Evolutionary conservation across 2,797 vertebrate genomes (phyloP).

Genomic region (Otolemur crassicaudatus): DNA sequence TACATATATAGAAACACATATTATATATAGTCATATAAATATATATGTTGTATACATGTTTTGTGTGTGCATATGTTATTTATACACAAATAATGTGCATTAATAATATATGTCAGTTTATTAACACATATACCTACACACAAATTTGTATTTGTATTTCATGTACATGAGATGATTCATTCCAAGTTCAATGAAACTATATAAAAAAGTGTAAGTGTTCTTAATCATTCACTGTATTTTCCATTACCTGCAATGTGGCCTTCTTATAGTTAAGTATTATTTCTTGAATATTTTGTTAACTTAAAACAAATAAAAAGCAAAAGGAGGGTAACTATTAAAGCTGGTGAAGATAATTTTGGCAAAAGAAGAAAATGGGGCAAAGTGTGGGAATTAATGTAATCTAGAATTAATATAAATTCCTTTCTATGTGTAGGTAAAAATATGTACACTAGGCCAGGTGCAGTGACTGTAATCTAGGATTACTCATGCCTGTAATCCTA

Average conservation of each 20-base stretch:
- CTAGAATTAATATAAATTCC: not conserved
- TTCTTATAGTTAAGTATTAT: not conserved
- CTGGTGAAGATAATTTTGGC: not conserved
- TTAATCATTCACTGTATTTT: not conserved
- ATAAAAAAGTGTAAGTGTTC: not conserved
- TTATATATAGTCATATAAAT: not conserved
- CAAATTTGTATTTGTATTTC: not conserved
- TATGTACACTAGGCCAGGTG: no score
- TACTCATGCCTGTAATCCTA: no score
- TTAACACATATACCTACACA: not conserved
- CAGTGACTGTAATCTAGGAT: no score
- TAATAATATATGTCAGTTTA: not conserved
- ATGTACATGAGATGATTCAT: not conserved
- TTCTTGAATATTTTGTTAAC: not conserved
- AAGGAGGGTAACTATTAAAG: not conserved
- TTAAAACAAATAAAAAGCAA: not conserved
- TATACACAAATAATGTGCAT: not conserved
- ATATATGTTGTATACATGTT: not conserved
- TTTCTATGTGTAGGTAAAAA: not conserved
- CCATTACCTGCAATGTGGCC: not conserved
- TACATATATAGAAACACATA: not conserved
- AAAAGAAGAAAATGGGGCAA: not conserved
- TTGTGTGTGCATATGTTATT: not conserved
- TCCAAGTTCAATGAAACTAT: conserved; percentile 5
- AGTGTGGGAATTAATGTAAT: not conserved